These are phyloP conservation scores for Paratilapia polleni DNA, from an alignment of 2,113 vertebrate genomes.

Conservation along the genomic window DNA sequence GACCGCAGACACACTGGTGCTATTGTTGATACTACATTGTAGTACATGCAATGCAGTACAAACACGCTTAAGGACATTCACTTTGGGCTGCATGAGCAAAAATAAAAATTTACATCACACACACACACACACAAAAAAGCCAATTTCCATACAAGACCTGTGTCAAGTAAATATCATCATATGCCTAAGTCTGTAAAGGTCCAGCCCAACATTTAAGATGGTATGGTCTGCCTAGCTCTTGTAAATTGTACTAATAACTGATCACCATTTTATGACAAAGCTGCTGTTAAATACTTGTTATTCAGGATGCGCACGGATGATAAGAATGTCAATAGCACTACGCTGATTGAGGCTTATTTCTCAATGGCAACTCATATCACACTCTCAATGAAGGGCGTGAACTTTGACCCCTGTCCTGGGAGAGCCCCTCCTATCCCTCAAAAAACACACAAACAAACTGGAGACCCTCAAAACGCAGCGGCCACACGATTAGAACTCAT, in stretches of 20 bases:
- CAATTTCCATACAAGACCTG: too few relatives aligned
- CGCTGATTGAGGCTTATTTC: not conserved
- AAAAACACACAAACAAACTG: conserved; percentile 7
- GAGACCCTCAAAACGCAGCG: not conserved
- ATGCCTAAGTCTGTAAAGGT: too few relatives aligned
- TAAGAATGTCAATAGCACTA: not conserved
- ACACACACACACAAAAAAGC: too few relatives aligned
- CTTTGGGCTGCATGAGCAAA: not conserved
- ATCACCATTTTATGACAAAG: not conserved
- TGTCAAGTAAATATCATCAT: too few relatives aligned
- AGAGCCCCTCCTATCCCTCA: conserved; percentile 19
- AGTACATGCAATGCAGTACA: not conserved
- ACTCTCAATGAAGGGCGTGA: conserved; percentile 41
- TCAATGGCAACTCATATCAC: not conserved
- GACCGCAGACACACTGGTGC: not conserved
- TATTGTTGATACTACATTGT: not conserved
- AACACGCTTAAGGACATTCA: not conserved
- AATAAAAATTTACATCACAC: too few relatives aligned
- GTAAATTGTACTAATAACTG: too few relatives aligned
- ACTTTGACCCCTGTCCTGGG: conserved; percentile 41
- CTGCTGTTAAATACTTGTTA: not conserved
- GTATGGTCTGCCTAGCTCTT: too few relatives aligned
- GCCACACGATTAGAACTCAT: conserved; percentile 13
- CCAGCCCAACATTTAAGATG: too few relatives aligned
- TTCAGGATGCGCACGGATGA: not conserved